phyloP scores from a whole-genome alignment of 2,888 invertebrate genomes.

The Agrilus cyanescens region DNA sequence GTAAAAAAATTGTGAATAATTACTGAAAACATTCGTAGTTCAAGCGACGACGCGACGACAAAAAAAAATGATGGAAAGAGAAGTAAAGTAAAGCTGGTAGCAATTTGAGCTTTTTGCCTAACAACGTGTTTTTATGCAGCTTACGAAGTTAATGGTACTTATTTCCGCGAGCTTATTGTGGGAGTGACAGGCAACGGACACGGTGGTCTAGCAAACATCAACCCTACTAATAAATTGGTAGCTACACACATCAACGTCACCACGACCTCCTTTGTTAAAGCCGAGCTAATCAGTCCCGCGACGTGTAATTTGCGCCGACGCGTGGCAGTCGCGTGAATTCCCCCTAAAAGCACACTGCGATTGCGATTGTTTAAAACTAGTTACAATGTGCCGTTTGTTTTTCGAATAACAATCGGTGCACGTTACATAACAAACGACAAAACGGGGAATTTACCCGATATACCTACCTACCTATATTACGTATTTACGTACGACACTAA shows the following conservation, averaged over 20 bases:
- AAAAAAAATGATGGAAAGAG: too few species aligned
- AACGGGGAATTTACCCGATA: too few species aligned
- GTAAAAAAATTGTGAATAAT: too few species aligned
- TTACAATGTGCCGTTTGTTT: slow-evolving; percentile 29
- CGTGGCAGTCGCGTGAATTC: slow-evolving; percentile 33
- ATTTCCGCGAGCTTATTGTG: slow-evolving; percentile 23
- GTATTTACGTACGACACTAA: too few species aligned
- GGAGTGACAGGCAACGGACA: slow-evolving; percentile 21
- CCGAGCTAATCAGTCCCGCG: slow-evolving; percentile 30
- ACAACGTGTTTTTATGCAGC: too few species aligned
- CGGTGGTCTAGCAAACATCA: slow-evolving; percentile 26
- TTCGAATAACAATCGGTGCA: slow-evolving; percentile 19
- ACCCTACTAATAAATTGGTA: slow-evolving; percentile 34
- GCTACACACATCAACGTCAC: slow-evolving; percentile 38
- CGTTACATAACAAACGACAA: too few species aligned
- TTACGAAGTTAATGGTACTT: slow-evolving; percentile 27
- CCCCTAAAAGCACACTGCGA: slow-evolving; percentile 21
- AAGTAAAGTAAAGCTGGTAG: too few species aligned
- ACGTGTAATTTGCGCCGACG: slow-evolving; percentile 33
- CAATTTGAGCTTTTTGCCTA: too few species aligned
- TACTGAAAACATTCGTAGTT: too few species aligned
- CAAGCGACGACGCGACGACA: too few species aligned
- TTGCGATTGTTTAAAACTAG: slow-evolving; percentile 33
- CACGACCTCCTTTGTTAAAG: slow-evolving; percentile 31
- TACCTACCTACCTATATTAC: too few species aligned